phyloP scores from a whole-genome alignment of 2,888 invertebrate species.

The Trissolcus brochymenae region DNA sequence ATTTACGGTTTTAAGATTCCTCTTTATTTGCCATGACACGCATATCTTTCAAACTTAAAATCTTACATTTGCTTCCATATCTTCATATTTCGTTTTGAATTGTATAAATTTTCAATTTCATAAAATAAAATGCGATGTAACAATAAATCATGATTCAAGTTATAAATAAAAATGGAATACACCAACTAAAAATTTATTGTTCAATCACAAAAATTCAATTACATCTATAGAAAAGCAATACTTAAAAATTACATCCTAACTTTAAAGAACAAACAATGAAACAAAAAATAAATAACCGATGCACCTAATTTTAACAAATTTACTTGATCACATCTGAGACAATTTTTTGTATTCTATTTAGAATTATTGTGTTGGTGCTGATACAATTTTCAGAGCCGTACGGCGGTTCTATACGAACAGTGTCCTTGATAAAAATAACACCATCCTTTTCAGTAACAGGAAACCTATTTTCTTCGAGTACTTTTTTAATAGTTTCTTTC shows the following conservation, averaged over 20 bases:
- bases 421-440: constrained; percentile 66
- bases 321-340: constrained; percentile 52
- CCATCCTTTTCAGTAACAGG: constrained; percentile 67
- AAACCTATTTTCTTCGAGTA: constrained; percentile 68
- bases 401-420: constrained; percentile 70
- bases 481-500: constrained; percentile 64
- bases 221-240: too few relatives aligned
- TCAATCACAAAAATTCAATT: too few relatives aligned
- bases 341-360: constrained; percentile 68
- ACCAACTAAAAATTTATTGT: too few relatives aligned
- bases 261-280: neutral
- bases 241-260: neutral
- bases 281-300: neutral
- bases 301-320: neutral
- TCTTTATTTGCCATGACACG: too few relatives aligned
- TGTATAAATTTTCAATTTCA: constrained; percentile 1
- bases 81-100: neutral
- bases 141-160: constrained; percentile 8
- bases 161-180: constrained; percentile 16
- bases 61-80: constrained; percentile 1
- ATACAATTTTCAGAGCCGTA: constrained; percentile 68
- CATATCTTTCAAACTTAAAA: neutral
- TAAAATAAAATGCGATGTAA: constrained; percentile 17
- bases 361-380: constrained; percentile 69
- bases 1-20: too few relatives aligned